Evolutionary conservation across 53 echinoderm and acorn worm species (phyloP).

Genomic region (Antedon mediterranea): DNA sequence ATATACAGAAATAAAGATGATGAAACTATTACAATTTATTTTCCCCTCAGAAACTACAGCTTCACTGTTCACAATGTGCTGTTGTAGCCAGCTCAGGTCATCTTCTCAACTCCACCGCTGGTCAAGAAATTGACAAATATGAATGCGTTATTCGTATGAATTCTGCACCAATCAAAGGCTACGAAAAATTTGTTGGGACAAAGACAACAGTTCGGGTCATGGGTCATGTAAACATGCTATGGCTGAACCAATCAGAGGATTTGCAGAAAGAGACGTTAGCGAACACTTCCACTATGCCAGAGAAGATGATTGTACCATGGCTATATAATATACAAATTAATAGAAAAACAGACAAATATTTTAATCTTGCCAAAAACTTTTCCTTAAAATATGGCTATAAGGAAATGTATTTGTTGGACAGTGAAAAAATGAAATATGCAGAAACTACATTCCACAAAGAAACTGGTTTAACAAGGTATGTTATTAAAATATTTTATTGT

Average conservation of each 20-base stretch:
- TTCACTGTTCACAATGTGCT: constrained; percentile 83
- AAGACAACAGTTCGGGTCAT: constrained; percentile 84
- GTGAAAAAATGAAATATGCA: constrained; percentile 68
- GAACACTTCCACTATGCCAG: constrained; percentile 50
- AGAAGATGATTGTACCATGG: constrained; percentile 79
- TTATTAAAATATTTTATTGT: no score
- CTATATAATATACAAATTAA: constrained; percentile 73
- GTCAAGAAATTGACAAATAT: constrained; percentile 65
- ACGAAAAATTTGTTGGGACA: constrained; percentile 72
- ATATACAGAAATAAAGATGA: no score
- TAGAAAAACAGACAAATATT: constrained; percentile 80
- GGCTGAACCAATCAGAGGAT: constrained; percentile 47
- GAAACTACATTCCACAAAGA: constrained; percentile 79
- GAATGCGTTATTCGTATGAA: constrained; percentile 95
- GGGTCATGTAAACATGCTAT: constrained; percentile 75
- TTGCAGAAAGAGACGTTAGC: constrained; percentile 69
- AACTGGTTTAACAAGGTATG: constrained; percentile 76
- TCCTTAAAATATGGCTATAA: constrained; percentile 55
- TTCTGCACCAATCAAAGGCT: constrained; percentile 75
- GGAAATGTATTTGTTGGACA: constrained; percentile 74
- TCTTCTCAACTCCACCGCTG: constrained; percentile 72
- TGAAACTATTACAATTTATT: neutral
- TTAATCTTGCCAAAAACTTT: constrained; percentile 88
- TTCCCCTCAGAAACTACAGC: constrained; percentile 59
- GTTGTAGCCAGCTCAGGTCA: constrained; percentile 92